phyloP scores from a whole-genome alignment of 2,797 vertebrate species.

The Novumbra hubbsi region DNA sequence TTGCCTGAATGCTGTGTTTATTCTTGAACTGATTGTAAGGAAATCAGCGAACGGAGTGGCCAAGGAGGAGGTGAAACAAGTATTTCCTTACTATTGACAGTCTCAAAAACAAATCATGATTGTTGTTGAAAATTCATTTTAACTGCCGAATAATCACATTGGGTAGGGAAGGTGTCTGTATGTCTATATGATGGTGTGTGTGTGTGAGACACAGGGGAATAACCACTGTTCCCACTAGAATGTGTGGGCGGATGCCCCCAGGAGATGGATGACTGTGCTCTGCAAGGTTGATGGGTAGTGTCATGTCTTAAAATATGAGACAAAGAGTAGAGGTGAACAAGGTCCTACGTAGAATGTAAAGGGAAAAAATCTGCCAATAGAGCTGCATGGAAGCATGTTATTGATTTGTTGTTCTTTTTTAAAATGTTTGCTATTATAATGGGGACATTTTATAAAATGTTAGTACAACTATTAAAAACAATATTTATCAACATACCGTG shows the following conservation, averaged over 20 bases:
- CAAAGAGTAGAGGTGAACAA: conserved; percentile 40
- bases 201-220: conserved; percentile 20
- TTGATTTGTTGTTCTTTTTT: not conserved
- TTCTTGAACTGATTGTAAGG: not conserved
- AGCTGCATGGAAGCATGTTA: not conserved
- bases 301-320: conserved; percentile 57
- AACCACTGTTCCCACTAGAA: conserved; percentile 35
- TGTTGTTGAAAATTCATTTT: not conserved
- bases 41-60: not conserved
- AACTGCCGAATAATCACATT: not conserved
- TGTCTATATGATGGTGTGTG: not conserved
- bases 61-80: not conserved
- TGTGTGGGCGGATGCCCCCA: conserved; percentile 64
- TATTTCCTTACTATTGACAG: not conserved
- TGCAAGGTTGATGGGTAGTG: conserved; percentile 44
- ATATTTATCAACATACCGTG: not conserved
- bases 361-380: not conserved
- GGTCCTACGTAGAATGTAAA: not conserved
- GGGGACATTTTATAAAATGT: not conserved
- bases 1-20: not conserved
- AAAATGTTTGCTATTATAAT: not conserved
- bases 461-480: not conserved
- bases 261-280: conserved; percentile 69
- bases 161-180: not conserved
- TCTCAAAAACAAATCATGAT: not conserved